Conservation (phyloP, 2,888 invertebrate species). For the Congeria kusceri region DNA sequence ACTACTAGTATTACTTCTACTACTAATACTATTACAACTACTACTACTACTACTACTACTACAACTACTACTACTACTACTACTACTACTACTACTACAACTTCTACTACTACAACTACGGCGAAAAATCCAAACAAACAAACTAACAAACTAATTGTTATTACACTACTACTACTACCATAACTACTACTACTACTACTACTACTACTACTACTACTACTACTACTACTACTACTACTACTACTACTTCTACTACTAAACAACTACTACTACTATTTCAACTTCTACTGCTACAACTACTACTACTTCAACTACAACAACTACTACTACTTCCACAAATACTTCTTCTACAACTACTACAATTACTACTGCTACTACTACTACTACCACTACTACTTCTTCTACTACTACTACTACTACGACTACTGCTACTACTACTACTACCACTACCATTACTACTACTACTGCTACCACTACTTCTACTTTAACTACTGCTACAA, state of each 20-base stretch:
- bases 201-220: conserved; percentile 8
- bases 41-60: conserved; percentile 16
- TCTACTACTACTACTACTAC: not conserved
- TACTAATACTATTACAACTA: conserved; percentile 2
- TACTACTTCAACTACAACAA: not conserved
- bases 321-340: too few relatives aligned
- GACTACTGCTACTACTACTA: not conserved
- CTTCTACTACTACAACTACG: conserved; percentile 9
- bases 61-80: conserved; percentile 10
- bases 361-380: too few relatives aligned
- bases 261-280: too few relatives aligned
- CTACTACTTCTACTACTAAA: not conserved
- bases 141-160: not conserved
- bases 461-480: not conserved
- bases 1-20: not conserved
- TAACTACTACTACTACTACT: conserved; percentile 5
- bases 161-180: conserved; percentile 5
- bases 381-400: not conserved
- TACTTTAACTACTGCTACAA: not conserved
- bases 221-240: conserved; percentile 4
- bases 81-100: conserved; percentile 20
- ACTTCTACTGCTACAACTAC: too few relatives aligned
- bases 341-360: too few relatives aligned
- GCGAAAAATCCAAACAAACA: not conserved
- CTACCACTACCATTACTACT: not conserved